phyloP scores from a whole-genome alignment of 2,888 invertebrate genomes.

The Ophioninae sp. region DNA sequence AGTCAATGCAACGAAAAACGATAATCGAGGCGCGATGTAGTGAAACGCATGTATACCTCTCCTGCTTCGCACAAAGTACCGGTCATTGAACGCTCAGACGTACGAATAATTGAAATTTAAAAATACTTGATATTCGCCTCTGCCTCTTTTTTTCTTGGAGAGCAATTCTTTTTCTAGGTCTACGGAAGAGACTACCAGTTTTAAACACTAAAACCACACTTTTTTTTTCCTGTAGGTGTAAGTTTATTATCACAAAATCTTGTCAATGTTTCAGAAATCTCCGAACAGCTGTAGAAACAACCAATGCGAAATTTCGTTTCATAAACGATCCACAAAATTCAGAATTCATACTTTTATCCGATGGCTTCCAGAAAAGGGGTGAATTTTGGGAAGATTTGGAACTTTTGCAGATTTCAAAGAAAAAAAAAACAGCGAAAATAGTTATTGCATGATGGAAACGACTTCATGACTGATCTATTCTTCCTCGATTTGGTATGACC shows the following conservation, averaged over 20 bases:
- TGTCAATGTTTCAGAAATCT: too few species aligned
- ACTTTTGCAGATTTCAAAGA: too few species aligned
- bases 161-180: conserved; percentile 49
- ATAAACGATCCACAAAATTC: too few species aligned
- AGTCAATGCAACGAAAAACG: conserved; percentile 69
- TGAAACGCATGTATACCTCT: conserved; percentile 22
- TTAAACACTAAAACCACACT: too few species aligned
- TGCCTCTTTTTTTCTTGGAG: conserved; percentile 24
- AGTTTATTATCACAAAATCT: too few species aligned
- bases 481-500: neutral
- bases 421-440: too few species aligned
- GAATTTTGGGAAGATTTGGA: too few species aligned
- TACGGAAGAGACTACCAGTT: neutral
- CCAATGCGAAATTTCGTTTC: too few species aligned
- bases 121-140: neutral
- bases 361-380: too few species aligned
- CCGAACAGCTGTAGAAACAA: too few species aligned
- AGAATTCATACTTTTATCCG: too few species aligned
- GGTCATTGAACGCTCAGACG: conserved; percentile 37
- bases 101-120: conserved; percentile 37
- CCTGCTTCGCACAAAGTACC: conserved; percentile 52
- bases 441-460: neutral
- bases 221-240: too few species aligned
- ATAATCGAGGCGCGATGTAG: conserved; percentile 64
- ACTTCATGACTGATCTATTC: neutral